Evolutionary conservation across 2,888 invertebrate genomes (phyloP).

Genomic region (Tubulanus polymorphus): DNA sequence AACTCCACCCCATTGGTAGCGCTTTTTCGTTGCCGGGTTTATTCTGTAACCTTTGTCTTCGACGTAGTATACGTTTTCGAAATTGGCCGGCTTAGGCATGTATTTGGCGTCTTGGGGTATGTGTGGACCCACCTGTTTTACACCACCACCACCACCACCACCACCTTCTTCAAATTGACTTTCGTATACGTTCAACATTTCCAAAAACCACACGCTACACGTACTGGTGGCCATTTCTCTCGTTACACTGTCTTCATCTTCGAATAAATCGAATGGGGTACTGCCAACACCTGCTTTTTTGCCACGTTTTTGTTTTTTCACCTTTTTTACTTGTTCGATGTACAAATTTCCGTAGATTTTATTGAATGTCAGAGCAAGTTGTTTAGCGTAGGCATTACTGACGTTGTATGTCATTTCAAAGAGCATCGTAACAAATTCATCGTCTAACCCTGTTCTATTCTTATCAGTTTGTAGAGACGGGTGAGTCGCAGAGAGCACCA

Average conservation of each 20-base stretch:
- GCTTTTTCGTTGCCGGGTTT: neutral
- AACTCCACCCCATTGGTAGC: neutral
- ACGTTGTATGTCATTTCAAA: slow-evolving; percentile 1
- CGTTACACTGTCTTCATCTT: neutral
- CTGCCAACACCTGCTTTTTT: neutral
- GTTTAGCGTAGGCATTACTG: neutral
- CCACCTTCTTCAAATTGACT: slow-evolving; percentile 1
- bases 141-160: neutral
- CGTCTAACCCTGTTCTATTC: neutral
- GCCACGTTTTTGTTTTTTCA: neutral
- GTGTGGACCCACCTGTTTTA: neutral
- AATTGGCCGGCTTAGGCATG: neutral
- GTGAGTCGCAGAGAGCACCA: slow-evolving; percentile 1
- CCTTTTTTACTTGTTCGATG: neutral
- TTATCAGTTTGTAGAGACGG: neutral
- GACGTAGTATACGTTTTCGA: neutral
- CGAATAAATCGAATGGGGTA: neutral
- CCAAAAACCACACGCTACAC: slow-evolving; percentile 3
- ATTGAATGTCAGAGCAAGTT: neutral
- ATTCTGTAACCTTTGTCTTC: neutral
- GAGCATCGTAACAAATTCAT: neutral
- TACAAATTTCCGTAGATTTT: slow-evolving; percentile 1
- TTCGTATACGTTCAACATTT: neutral
- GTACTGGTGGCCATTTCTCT: neutral
- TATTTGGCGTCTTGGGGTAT: neutral